These are phyloP conservation scores for Dryococelus australis DNA, from an alignment of 2,888 invertebrate species.

Conservation along the genomic window DNA sequence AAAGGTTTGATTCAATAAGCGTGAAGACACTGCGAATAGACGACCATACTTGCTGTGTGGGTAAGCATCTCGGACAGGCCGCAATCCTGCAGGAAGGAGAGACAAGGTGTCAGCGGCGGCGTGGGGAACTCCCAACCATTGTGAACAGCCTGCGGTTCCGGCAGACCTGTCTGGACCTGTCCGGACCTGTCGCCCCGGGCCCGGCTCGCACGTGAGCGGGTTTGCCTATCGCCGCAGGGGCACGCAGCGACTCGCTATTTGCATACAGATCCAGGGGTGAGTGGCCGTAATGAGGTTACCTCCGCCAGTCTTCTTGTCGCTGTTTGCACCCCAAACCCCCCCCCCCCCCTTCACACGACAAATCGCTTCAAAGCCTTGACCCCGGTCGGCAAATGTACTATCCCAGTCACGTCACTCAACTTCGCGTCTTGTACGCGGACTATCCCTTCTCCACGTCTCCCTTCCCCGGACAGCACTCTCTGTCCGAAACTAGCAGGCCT, in stretches of 20 bases:
- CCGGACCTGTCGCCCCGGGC: too few species aligned
- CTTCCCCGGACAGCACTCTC: neutral
- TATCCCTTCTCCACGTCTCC: neutral
- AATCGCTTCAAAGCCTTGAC: neutral
- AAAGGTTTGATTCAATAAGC: too few species aligned
- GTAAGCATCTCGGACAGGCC: too few species aligned
- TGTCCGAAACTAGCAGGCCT: neutral
- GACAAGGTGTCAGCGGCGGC: too few species aligned
- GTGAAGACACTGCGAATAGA: too few species aligned
- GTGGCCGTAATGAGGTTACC: conserved; percentile 10
- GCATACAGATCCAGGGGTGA: neutral
- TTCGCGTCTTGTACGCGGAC: neutral
- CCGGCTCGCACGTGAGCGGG: neutral
- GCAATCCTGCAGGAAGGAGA: too few species aligned
- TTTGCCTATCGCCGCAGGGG: neutral
- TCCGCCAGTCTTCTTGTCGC: neutral
- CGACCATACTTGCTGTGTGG: too few species aligned
- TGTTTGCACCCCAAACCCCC: neutral
- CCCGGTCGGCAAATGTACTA: neutral
- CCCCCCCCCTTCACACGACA: neutral
- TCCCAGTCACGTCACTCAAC: conserved; percentile 5
- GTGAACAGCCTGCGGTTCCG: too few species aligned
- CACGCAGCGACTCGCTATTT: neutral
- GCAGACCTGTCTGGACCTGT: too few species aligned
- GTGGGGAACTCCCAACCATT: too few species aligned